A percentile compares a stretch with the other conserved stretches of the same genome.
Conservation (phyloP, 35 echinoderm and acorn worm genomes). For the Apostichopus parvimensis region DNA sequence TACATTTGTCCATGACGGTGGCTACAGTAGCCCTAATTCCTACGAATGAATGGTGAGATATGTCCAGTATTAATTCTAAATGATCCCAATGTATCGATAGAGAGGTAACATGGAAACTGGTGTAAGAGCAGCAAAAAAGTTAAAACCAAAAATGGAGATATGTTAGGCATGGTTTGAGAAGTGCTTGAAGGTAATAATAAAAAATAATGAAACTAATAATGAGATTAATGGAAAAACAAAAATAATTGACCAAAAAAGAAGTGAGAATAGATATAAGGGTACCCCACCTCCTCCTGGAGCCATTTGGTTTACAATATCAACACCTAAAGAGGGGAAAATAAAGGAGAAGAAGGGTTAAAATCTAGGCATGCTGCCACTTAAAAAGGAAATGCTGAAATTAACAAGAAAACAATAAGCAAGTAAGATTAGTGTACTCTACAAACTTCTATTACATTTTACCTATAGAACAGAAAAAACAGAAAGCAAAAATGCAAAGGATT, state of each 20-base stretch:
- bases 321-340: conserved; percentile 41
- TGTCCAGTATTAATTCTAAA: too few relatives aligned
- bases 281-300: conserved; percentile 41
- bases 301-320: conserved; percentile 46
- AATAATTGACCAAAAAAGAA: neutral
- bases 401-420: too few relatives aligned
- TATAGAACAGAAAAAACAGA: too few relatives aligned
- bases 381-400: neutral
- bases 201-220: neutral
- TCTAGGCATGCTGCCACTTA: neutral
- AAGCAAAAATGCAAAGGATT: too few relatives aligned
- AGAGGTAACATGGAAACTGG: neutral
- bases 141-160: neutral
- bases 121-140: neutral
- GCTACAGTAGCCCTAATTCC: too few relatives aligned
- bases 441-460: too few relatives aligned
- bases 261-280: conserved; percentile 14
- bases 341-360: conserved; percentile 30
- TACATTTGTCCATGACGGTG: too few relatives aligned
- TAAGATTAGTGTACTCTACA: too few relatives aligned
- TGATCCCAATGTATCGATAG: too few relatives aligned
- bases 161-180: neutral
- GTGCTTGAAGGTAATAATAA: neutral
- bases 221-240: neutral
- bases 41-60: too few relatives aligned